Percentiles rank a stretch among this genome's conserved stretches.
Conservation (phyloP, 30 jellyfish, hydroid and myxozoan genomes). For the Hydractinia symbiolongicarpus region DNA sequence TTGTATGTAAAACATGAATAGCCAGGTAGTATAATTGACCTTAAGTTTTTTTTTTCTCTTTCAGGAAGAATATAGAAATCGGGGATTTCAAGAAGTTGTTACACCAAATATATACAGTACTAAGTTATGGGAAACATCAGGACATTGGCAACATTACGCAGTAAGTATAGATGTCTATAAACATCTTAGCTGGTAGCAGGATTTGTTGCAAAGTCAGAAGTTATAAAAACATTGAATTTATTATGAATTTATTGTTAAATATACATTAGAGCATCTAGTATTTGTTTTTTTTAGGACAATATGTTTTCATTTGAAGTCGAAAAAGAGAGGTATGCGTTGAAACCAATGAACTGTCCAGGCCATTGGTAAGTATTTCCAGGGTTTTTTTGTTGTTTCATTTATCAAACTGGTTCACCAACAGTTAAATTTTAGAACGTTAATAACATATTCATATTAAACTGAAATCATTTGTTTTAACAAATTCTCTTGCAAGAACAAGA, state of each 20-base stretch:
- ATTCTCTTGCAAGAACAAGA: no score
- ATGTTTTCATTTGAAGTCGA: slow-evolving; percentile 96
- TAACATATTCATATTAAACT: no score
- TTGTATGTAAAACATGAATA: neutral
- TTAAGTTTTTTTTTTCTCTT: neutral
- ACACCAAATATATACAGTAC: slow-evolving; percentile 86
- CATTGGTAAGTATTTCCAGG: slow-evolving; percentile 59
- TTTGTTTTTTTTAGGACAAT: slow-evolving; percentile 49
- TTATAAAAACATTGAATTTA: no score
- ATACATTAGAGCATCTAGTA: neutral
- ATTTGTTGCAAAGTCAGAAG: no score
- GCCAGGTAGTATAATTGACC: neutral
- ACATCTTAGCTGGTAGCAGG: neutral
- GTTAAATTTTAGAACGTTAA: no score
- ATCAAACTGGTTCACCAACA: no score
- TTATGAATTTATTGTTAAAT: no score
- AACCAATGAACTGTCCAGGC: slow-evolving; percentile 99
- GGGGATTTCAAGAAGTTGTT: slow-evolving; percentile 90
- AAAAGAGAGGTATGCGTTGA: slow-evolving; percentile 86
- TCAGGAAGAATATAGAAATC: slow-evolving; percentile 72
- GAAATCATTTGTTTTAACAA: no score
- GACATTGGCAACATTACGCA: slow-evolving; percentile 96
- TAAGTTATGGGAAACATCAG: slow-evolving; percentile 92
- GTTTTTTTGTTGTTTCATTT: no score
- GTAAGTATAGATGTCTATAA: slow-evolving; percentile 24